Base-by-base conservation (phyloP, 2,888 invertebrate species). In the Itoplectis maculator region DNA sequence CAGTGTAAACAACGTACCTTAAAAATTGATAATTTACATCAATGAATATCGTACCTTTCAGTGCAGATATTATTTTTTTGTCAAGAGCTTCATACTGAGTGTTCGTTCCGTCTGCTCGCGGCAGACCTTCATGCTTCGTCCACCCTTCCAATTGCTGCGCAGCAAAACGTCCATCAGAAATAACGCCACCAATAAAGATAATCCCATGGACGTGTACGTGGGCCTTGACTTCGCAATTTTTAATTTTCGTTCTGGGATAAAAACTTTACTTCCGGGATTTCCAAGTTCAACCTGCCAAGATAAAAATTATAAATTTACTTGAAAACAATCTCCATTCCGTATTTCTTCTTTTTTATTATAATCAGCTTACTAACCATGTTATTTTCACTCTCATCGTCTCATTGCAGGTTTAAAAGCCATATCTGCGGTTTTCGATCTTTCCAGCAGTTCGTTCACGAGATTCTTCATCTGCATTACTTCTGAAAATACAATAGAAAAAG, bases 291-390 rank as follows among this genome's bases (percentile, higher is more conserved):
- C 42, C 42, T 42, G 42, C 42, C 5, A 42, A 42, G 9, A 42
- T 42, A 42, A 42, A 42, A 42, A 42, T 42, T 2, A 42, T 42
- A 7, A 47, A 47, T 47, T 47, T 47, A 47, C n/a, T 47, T 47
- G 13, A n/a, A 47, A 47, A n/a, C 9, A 47, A 47, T 47, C 47
- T 47, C 47, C 47, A 47, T 47, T 47, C n/a, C 47, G 13, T 47
- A 47, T 47, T 47, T 47, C 47, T 47, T 47, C 47, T 47, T 47
- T 47, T 47, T 47, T n/a, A 42, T 42, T 42, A 42, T 13, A 29
- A 29, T 29, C 29, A 42, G 42, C 7, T 42, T 42, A 42, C 42
- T 42, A 42, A 42, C 42, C 42, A 42, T 42, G 42, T 42, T 42
- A 42, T 42, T 42, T 42, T 42, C 42, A 8, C 42, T 42, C 42